phyloP scores from a whole-genome alignment of 2,797 vertebrate genomes.

The Australoheros facetus region DNA sequence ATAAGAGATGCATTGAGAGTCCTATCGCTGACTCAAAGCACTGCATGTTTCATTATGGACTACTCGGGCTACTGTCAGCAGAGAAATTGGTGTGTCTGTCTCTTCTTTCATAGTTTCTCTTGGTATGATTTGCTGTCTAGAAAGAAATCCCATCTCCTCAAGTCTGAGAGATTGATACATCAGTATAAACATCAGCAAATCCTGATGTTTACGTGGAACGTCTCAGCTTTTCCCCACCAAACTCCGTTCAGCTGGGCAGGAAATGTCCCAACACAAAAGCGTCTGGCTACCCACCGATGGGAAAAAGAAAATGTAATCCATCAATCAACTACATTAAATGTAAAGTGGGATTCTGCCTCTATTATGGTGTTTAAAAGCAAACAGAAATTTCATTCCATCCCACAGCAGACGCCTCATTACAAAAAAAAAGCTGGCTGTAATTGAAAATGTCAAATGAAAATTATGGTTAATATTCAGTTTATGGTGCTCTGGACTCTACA shows the following conservation, averaged over 20 bases:
- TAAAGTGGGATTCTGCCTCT: background rate
- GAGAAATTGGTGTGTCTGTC: background rate
- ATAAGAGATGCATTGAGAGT: conserved; percentile 6
- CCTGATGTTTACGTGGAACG: conserved; percentile 12
- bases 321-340: conserved; percentile 1
- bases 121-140: background rate
- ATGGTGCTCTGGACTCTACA: conserved; percentile 6
- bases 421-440: conserved; percentile 14
- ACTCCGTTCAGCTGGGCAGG: background rate
- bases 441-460: conserved; percentile 20
- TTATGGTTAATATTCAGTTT: conserved; percentile 5
- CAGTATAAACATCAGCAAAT: conserved; percentile 25
- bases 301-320: background rate
- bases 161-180: background rate
- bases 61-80: conserved; percentile 20
- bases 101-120: conserved; percentile 23
- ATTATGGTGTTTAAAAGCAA: background rate
- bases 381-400: background rate
- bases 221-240: background rate
- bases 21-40: background rate
- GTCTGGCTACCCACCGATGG: conserved; percentile 5
- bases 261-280: conserved; percentile 8
- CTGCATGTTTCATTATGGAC: conserved; percentile 3
- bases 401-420: background rate
- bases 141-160: conserved; percentile 8